Evolutionary conservation across 2,113 vertebrate species (phyloP).

Genomic region (Pungitius pungitius): DNA sequence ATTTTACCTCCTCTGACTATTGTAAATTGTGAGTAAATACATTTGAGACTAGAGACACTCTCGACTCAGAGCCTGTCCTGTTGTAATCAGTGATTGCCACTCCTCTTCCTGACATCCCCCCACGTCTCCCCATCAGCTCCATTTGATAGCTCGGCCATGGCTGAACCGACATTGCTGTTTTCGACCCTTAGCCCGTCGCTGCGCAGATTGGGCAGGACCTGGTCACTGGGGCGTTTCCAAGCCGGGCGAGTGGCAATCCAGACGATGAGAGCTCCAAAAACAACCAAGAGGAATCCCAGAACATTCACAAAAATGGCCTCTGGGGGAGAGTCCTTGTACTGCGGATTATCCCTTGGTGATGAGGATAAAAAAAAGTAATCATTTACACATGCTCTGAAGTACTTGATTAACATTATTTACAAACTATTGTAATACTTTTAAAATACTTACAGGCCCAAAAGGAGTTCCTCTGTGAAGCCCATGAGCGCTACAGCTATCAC

Average conservation of each 20-base stretch:
- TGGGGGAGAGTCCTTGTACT: slow-evolving; percentile 86
- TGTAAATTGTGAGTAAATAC: slow-evolving; percentile 22
- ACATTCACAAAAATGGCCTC: slow-evolving; percentile 89
- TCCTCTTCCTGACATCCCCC: slow-evolving; percentile 83
- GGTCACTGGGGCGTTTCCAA: slow-evolving; percentile 91
- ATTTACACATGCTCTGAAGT: neutral
- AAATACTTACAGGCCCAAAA: slow-evolving; percentile 91
- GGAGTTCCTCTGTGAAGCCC: slow-evolving; percentile 95
- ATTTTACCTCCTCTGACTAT: slow-evolving; percentile 8
- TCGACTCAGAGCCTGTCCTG: neutral
- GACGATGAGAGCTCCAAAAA: slow-evolving; percentile 87
- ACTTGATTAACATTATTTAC: neutral
- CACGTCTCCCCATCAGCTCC: slow-evolving; percentile 72
- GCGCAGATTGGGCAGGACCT: slow-evolving; percentile 58
- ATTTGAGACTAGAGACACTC: neutral
- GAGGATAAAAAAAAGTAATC: slow-evolving; percentile 3
- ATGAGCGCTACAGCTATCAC: slow-evolving; percentile 88
- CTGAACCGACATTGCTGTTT: slow-evolving; percentile 60
- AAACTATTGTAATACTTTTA: neutral
- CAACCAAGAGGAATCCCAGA: slow-evolving; percentile 87
- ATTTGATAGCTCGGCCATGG: slow-evolving; percentile 65
- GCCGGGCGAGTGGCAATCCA: slow-evolving; percentile 89
- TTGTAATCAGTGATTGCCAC: slow-evolving; percentile 78
- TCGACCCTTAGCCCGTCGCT: slow-evolving; percentile 62
- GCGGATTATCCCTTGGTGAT: slow-evolving; percentile 66